Evolutionary conservation across 2,113 vertebrate species (phyloP).

Genomic region (Callospermophilus lateralis): DNA sequence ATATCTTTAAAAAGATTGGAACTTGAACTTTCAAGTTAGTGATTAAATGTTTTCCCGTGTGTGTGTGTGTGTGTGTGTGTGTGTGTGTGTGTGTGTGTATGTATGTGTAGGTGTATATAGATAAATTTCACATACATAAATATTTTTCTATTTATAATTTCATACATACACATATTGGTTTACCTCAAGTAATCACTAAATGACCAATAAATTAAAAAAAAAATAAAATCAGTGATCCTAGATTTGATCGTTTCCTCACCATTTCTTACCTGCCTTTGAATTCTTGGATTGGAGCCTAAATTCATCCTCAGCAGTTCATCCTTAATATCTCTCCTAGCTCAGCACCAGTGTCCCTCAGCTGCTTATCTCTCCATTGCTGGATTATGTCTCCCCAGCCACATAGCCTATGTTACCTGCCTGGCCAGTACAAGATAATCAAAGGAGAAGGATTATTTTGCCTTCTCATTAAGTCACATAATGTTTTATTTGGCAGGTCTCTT

Average conservation of each 20-base stretch:
- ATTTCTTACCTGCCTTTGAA: not conserved
- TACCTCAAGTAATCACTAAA: constrained; percentile 41
- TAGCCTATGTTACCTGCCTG: not conserved
- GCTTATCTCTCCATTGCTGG: constrained; percentile 55
- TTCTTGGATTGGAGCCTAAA: not conserved
- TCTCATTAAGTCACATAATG: constrained; percentile 44
- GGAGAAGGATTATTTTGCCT: constrained; percentile 61
- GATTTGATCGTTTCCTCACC: not conserved
- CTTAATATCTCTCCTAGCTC: not conserved
- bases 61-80: too few species aligned
- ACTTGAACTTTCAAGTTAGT: not conserved
- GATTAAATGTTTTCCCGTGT: not conserved
- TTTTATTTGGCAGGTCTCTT: constrained; percentile 46
- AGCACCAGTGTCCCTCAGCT: not conserved
- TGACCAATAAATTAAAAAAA: not conserved
- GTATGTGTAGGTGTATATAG: not conserved
- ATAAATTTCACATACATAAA: not conserved
- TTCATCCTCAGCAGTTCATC: not conserved
- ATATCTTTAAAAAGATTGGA: not conserved
- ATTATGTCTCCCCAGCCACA: constrained; percentile 29
- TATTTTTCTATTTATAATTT: not conserved
- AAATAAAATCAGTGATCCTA: not conserved
- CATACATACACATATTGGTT: not conserved
- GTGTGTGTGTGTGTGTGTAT: too few species aligned
- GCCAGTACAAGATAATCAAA: constrained; percentile 64